Evolutionary conservation across 2,797 vertebrate genomes (phyloP), one percentile per base, ranked within the genome.

Genomic region (Schizopygopsis malacanthus): DNA sequence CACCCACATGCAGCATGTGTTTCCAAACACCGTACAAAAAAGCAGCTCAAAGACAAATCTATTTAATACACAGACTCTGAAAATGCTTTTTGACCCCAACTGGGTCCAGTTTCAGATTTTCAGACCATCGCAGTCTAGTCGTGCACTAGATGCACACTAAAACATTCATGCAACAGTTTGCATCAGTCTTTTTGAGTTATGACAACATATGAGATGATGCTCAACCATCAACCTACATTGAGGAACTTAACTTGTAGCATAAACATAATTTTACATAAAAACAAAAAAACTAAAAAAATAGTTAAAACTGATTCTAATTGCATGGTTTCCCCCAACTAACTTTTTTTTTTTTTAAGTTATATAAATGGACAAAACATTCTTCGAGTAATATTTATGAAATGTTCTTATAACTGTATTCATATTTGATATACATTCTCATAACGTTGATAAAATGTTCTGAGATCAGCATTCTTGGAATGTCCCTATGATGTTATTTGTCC

Each of bases 191-290:
- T n/a, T 22, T 10, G 22, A 59, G 56, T 61, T 61, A 61, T 61
- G 25, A 67, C 28, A 67, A 37, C 63, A 18, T 33, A 33, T 67
- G 25, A 63, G 6, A 65, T 65, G 13, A 65, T 33, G 61, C 13
- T 65, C 25, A 33, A 33, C 33, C 28, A 37, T 7, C 15, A 67
- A 37, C 6, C 28, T 67, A 10, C 15, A 37, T 18, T 33, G 15
- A 67, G 3, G 28, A 67, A 1, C 63, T 18, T 37, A 67, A 67
- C 6, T 67, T 37, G 28, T 18, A 37, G 88, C 71, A 72, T 80
- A 89, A 92, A 89, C 83, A 86, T 6, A 28, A 28, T 28, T 28
- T 28, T 28, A 28, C 25, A 28, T 28, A 28, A 28, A 28, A 28
- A 28, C 25, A 28, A 28, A 28, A 28, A 28, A 28, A 1, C 1